Conservation (phyloP, 1,140 invertebrate genomes). For the Papilio aristodemus region DNA sequence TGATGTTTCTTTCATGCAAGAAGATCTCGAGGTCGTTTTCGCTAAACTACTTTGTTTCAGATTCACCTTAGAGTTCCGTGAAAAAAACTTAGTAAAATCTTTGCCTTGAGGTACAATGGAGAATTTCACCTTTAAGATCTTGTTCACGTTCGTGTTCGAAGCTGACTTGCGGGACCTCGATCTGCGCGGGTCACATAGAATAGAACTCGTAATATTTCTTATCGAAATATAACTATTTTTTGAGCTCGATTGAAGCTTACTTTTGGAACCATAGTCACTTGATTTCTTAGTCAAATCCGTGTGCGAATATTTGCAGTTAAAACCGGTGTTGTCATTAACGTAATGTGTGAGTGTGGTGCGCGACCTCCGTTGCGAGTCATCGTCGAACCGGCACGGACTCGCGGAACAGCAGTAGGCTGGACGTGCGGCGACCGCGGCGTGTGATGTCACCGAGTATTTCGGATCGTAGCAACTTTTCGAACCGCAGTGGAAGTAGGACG, state of each 20-base stretch:
- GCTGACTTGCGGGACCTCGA: neutral
- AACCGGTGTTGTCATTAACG: neutral
- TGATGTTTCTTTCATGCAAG: neutral
- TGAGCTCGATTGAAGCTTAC: neutral
- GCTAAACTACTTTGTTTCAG: neutral
- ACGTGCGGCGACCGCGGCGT: constrained; percentile 27
- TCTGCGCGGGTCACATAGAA: neutral
- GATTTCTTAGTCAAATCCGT: neutral
- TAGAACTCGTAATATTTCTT: constrained; percentile 2
- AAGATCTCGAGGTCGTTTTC: neutral
- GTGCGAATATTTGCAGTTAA: neutral
- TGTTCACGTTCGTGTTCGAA: constrained; percentile 19
- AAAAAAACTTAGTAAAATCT: neutral
- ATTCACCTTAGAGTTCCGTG: neutral
- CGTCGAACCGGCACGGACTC: neutral
- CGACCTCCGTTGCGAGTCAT: neutral
- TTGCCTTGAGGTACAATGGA: neutral
- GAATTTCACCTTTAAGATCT: constrained; percentile 4
- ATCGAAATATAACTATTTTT: neutral
- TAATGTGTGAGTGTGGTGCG: neutral
- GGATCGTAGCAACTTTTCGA: constrained; percentile 36
- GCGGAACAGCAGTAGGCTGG: neutral
- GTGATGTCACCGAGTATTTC: constrained; percentile 41
- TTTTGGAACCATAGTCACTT: neutral
- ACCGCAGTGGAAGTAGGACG: constrained; percentile 39